Base-by-base conservation (phyloP, 1,140 invertebrate species). In the Caenorhabditis remanei region DNA sequence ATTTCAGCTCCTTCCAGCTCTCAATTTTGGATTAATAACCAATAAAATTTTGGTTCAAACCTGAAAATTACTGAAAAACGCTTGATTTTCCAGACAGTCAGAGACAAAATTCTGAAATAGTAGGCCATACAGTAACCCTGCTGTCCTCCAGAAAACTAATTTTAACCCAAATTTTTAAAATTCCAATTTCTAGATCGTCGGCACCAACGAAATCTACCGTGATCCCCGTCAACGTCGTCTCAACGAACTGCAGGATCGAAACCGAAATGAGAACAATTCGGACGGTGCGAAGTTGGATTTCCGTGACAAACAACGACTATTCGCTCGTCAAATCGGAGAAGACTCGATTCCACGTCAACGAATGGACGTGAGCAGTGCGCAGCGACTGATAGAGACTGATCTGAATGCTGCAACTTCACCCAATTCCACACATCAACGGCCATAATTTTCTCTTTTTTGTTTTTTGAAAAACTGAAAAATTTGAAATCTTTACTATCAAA, bases 241-340 rank as follows among this genome's bases (percentile, higher is more conserved):
- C 16, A 88, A 84, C 24, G 87, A 88, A 24, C 50, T 85, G n/a
- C 85, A 86, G 32, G 85, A 50, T 13, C 46, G 65, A 56, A 85
- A 67, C 46, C 55, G 90, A 91, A 86, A 93, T 92, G 87, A 90
- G 90, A 89, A 71, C 43, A 11, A 24, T 75, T 83, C 67, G 2
- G 88, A 90, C 48, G 88, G 88, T 41, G 86, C 75, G 21, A 85
- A 90, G 85, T 83, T 83, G 83, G 83, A 89, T 75, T 93, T 93
- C 90, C 90, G 92, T 86, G 93, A 93, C 86, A 94, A 94, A 90
- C 93, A 93, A 93, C 93, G 93, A 87, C 92, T 93, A 83, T 94
- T 93, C 90, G 93, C 93, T 61, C 79, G 88, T 58, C 92, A 93
- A 88, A 92, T 93, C 24, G 93, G 93, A 13, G 93, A 94, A 83